phyloP scores from a whole-genome alignment of 2,113 vertebrate genomes.

The Pygoscelis antarcticus region DNA sequence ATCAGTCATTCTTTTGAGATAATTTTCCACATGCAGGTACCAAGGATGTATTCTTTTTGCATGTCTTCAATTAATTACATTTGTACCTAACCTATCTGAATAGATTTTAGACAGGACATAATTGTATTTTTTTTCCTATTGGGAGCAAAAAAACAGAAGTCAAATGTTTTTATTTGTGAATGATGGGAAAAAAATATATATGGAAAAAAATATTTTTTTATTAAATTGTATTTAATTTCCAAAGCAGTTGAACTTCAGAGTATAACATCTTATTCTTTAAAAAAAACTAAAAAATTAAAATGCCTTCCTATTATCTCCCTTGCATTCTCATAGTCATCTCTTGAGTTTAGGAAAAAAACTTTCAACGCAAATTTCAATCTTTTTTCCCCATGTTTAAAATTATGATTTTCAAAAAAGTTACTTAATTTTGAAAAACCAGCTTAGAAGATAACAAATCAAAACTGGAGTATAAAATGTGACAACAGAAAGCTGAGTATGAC shows the following conservation, averaged over 20 bases:
- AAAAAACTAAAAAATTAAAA: neutral
- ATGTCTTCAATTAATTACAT: neutral
- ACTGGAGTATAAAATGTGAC: neutral
- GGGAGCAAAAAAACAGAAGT: neutral
- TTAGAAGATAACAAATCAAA: neutral
- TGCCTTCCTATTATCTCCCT: neutral
- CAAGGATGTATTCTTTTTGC: neutral
- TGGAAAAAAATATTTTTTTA: neutral
- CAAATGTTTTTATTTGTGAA: neutral
- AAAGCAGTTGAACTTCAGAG: neutral
- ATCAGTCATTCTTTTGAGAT: conserved; percentile 1
- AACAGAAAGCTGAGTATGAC: neutral
- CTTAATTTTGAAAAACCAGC: neutral
- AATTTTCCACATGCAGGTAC: neutral
- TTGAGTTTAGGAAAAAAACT: neutral
- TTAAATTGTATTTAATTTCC: neutral
- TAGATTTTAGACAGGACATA: neutral
- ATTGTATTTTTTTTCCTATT: neutral
- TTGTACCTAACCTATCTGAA: neutral
- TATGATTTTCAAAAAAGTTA: neutral
- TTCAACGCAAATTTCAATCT: neutral
- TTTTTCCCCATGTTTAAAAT: neutral
- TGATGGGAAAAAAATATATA: neutral
- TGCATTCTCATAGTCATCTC: neutral
- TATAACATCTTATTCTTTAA: neutral